These are phyloP conservation scores for Aphidius colemani DNA, from an alignment of 2,888 invertebrate species.

Conservation along the genomic window DNA sequence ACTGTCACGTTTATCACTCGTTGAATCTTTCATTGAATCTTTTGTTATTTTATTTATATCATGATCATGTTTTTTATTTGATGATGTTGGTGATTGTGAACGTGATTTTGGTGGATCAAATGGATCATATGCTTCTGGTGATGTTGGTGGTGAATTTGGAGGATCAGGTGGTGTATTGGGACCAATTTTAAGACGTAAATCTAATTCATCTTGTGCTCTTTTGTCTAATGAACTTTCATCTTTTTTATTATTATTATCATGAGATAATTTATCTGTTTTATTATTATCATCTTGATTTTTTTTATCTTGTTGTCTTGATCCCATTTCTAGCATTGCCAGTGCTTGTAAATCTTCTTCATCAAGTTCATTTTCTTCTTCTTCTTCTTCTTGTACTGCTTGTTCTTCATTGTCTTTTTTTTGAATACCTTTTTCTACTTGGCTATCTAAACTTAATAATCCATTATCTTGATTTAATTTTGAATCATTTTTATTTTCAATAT, in stretches of 20 bases:
- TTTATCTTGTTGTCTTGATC: slow-evolving; percentile 3
- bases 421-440: neutral
- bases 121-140: slow-evolving; percentile 87
- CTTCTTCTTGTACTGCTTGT: slow-evolving; percentile 2
- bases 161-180: slow-evolving; percentile 76
- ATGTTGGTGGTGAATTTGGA: slow-evolving; percentile 71
- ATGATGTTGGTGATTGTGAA: slow-evolving; percentile 64
- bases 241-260: slow-evolving; percentile 44
- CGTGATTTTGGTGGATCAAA: slow-evolving; percentile 88
- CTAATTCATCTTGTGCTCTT: slow-evolving; percentile 55
- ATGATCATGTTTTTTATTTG: slow-evolving; percentile 42
- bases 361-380: slow-evolving; percentile 18
- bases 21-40: slow-evolving; percentile 7
- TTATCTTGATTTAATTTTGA: slow-evolving; percentile 7
- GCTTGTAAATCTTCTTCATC: slow-evolving; percentile 17
- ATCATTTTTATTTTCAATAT: slow-evolving; percentile 9
- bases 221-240: slow-evolving; percentile 57
- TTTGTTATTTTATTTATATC: slow-evolving; percentile 32
- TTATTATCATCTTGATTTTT: slow-evolving; percentile 1
- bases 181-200: slow-evolving; percentile 61
- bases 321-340: slow-evolving; percentile 10
- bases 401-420: neutral
- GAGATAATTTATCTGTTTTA: slow-evolving; percentile 1
- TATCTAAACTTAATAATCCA: slow-evolving; percentile 5
- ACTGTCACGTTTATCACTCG: slow-evolving; percentile 29